phyloP scores from a whole-genome alignment of 2,888 invertebrate species.

The Lepidochrysops patricia region DNA sequence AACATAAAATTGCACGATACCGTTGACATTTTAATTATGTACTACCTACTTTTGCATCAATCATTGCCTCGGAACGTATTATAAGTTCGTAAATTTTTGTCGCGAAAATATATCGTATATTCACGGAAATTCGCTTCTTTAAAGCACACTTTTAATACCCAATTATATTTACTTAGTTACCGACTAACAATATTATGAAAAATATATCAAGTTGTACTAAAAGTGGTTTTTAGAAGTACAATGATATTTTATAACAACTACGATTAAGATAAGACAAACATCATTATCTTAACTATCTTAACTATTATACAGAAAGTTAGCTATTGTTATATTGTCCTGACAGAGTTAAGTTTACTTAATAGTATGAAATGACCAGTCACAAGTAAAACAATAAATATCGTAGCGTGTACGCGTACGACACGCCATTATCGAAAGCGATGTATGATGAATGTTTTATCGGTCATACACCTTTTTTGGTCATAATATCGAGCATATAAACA shows the following conservation, averaged over 20 bases:
- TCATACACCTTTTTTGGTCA: slow-evolving; percentile 18
- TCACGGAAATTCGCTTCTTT: no score
- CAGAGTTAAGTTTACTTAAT: background rate
- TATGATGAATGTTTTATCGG: slow-evolving; percentile 19
- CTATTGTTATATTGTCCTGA: background rate
- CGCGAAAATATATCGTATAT: no score
- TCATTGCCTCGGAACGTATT: no score
- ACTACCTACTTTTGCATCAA: no score
- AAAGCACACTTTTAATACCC: no score
- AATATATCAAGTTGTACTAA: no score
- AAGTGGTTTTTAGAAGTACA: no score
- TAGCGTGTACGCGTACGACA: slow-evolving; percentile 12
- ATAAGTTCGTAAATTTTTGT: no score
- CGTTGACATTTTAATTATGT: no score
- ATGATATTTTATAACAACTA: background rate
- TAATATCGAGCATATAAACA: no score
- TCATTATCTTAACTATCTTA: background rate
- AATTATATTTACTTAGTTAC: no score
- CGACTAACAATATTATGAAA: background rate
- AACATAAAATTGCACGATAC: no score
- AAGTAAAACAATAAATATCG: background rate
- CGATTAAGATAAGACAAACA: background rate
- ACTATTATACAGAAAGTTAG: background rate
- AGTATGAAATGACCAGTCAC: background rate
- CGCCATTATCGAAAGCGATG: slow-evolving; percentile 28